These are phyloP conservation scores for Bradypodion ventrale DNA, from an alignment of 2,797 vertebrate species.

Conservation along the genomic window DNA sequence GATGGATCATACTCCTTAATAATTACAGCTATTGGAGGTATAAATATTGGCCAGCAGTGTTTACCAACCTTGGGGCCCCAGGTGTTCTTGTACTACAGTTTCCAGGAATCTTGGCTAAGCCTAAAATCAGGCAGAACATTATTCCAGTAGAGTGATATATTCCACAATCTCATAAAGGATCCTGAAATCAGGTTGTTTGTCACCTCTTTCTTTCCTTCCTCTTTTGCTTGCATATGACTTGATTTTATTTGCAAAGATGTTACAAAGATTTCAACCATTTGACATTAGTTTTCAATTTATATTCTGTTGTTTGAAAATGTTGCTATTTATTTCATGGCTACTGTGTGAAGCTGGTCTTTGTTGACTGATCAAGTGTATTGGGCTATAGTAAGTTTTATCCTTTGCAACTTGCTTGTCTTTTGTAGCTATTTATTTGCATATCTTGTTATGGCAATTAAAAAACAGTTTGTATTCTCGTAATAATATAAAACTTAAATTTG, in stretches of 20 bases:
- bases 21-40: neutral
- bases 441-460: neutral
- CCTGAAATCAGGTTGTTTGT: neutral
- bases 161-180: neutral
- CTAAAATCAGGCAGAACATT: too few relatives aligned
- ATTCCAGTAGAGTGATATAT: too few relatives aligned
- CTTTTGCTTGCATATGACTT: neutral
- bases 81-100: too few relatives aligned
- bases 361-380: neutral
- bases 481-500: neutral
- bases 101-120: too few relatives aligned
- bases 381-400: neutral
- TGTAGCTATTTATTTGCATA: neutral
- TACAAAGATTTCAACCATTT: neutral
- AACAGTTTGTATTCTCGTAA: neutral
- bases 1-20: neutral
- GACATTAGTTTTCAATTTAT: conserved; percentile 4
- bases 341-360: neutral
- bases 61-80: too few relatives aligned
- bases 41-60: neutral
- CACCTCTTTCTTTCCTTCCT: neutral
- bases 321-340: conserved; percentile 16
- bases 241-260: neutral
- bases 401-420: neutral
- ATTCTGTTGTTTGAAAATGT: conserved; percentile 3